Conservation (phyloP, 1,140 invertebrate genomes). For the Drosophila truncata region DNA sequence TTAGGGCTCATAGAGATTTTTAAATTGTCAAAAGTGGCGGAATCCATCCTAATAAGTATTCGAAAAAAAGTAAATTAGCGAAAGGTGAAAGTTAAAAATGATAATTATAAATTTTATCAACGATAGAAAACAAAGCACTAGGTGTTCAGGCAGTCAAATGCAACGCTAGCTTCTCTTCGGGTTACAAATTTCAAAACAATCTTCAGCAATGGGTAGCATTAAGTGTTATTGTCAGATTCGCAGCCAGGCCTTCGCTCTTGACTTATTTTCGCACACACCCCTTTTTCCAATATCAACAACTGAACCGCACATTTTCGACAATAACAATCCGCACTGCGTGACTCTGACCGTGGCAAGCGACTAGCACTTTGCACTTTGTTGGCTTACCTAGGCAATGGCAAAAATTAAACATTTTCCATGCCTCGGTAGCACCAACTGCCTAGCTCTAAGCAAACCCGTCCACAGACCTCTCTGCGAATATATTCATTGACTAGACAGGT, state of each 20-base stretch:
- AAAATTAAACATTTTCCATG: not conserved
- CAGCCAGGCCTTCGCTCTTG: conserved; percentile 2
- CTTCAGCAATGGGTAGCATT: too few relatives aligned
- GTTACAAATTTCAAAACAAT: not conserved
- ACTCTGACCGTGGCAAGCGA: conserved; percentile 14
- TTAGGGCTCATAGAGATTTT: not conserved
- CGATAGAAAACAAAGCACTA: not conserved
- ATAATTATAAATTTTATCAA: not conserved
- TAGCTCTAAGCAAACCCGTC: not conserved
- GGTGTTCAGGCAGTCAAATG: not conserved
- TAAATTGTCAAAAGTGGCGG: not conserved
- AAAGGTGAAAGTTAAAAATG: not conserved
- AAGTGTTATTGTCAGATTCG: not conserved
- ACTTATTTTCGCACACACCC: conserved; percentile 4
- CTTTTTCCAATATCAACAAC: conserved; percentile 5
- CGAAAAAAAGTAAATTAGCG: not conserved
- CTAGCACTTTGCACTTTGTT: conserved; percentile 9
- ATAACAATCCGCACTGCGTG: conserved; percentile 4
- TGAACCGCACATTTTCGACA: not conserved
- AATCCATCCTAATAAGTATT: not conserved
- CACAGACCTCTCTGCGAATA: not conserved
- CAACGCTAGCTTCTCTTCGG: not conserved
- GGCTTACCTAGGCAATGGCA: conserved; percentile 3
- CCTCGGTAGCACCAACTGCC: not conserved
- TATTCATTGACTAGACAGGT: conserved; percentile 2